These are phyloP conservation scores for Baryphthengus martii DNA, from an alignment of 2,113 vertebrate species.

Conservation along the genomic window DNA sequence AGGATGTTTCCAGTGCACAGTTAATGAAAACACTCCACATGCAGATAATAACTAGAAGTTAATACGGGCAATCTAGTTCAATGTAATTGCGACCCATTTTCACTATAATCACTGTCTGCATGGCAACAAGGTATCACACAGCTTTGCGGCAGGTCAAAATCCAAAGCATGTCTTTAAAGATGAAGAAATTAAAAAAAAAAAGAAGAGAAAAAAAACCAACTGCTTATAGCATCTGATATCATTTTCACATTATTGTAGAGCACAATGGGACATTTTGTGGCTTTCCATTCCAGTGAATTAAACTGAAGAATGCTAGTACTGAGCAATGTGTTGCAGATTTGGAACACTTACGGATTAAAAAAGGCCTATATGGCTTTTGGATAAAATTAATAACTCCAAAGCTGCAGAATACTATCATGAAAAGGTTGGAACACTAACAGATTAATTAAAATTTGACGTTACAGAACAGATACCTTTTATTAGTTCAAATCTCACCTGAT, in stretches of 20 bases:
- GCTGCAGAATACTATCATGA: not conserved
- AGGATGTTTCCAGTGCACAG: conserved; percentile 25
- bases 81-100: not conserved
- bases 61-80: conserved; percentile 7
- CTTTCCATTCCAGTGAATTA: conserved; percentile 14
- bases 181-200: not conserved
- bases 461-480: conserved; percentile 38
- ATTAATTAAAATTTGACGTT: conserved; percentile 67
- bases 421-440: conserved; percentile 34
- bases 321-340: not conserved
- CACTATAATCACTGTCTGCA: conserved; percentile 21
- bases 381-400: conserved; percentile 36
- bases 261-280: not conserved
- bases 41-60: conserved; percentile 27
- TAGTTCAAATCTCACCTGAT: conserved; percentile 53
- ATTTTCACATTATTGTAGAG: not conserved
- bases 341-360: conserved; percentile 38
- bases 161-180: not conserved
- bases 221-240: not conserved
- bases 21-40: conserved; percentile 52
- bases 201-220: not conserved
- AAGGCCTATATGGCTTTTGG: conserved; percentile 15
- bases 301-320: not conserved
- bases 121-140: not conserved
- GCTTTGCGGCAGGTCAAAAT: not conserved